Conservation (phyloP, 2,888 invertebrate genomes). For the Xanthorhoe spadicearia region DNA sequence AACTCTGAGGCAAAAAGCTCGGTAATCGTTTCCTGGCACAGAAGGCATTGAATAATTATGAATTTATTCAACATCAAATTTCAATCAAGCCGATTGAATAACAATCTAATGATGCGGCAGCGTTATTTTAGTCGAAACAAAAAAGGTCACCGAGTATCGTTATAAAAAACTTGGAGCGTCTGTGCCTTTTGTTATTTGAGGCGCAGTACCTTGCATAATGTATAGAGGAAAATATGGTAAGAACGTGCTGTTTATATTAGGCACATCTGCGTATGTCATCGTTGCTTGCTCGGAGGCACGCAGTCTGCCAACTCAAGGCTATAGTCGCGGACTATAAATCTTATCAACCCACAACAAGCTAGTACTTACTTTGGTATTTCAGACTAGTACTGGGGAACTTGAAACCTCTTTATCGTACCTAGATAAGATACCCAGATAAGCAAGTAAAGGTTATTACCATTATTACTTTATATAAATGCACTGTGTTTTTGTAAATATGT, state of each 20-base stretch:
- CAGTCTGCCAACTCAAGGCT: constrained; percentile 67
- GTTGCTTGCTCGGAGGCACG: constrained; percentile 57
- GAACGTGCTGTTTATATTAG: constrained; percentile 52
- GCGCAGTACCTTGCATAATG: constrained; percentile 31
- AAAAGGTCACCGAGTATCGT: constrained; percentile 51
- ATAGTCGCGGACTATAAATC: constrained; percentile 35
- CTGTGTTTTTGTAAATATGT: constrained; percentile 9
- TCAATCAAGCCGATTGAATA: constrained; percentile 49
- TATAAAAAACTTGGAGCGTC: constrained; percentile 41
- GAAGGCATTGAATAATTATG: constrained; percentile 38
- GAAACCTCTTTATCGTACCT: constrained; percentile 5
- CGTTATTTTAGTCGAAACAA: constrained; percentile 39
- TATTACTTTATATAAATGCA: constrained; percentile 1
- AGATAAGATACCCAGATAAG: background rate
- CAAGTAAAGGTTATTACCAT: constrained; percentile 2
- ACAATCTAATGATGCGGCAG: constrained; percentile 40
- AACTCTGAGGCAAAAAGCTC: constrained; percentile 38
- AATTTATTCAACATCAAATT: constrained; percentile 43
- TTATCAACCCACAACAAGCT: constrained; percentile 37
- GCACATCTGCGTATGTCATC: constrained; percentile 55
- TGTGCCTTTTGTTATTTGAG: constrained; percentile 30
- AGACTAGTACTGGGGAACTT: constrained; percentile 5
- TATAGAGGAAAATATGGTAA: constrained; percentile 33
- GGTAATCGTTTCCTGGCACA: constrained; percentile 27
- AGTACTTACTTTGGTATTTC: constrained; percentile 16